Percentiles rank a stretch among this genome's conserved stretches.
Evolutionary conservation across 2,113 vertebrate genomes (phyloP).

Genomic region (Mirounga angustirostris): DNA sequence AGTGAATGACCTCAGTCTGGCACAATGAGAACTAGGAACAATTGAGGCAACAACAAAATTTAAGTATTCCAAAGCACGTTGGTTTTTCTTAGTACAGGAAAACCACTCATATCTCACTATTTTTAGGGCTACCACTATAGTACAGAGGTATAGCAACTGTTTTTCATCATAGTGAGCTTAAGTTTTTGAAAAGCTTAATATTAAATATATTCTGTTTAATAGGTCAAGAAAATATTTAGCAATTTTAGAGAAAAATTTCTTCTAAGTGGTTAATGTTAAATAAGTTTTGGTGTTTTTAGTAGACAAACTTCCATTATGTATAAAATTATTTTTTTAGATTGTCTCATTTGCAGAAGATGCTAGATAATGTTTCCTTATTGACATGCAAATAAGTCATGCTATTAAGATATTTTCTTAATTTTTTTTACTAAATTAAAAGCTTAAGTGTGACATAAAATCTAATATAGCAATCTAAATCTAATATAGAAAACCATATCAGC

Average conservation of each 20-base stretch:
- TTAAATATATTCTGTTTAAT: constrained; percentile 18
- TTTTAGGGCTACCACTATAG: neutral
- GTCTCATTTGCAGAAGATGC: neutral
- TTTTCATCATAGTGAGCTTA: neutral
- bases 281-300: constrained; percentile 21
- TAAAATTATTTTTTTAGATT: constrained; percentile 6
- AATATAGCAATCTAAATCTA: constrained; percentile 22
- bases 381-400: neutral
- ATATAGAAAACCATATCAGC: neutral
- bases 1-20: too few relatives aligned
- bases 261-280: neutral
- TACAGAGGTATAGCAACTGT: neutral
- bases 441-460: constrained; percentile 12
- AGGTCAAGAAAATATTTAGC: neutral
- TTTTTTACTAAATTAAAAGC: neutral
- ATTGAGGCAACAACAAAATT: neutral
- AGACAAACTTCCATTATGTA: neutral
- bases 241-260: neutral
- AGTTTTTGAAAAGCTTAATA: constrained; percentile 23
- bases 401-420: constrained; percentile 9
- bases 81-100: neutral
- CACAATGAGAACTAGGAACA: neutral
- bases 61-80: constrained; percentile 27
- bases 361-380: constrained; percentile 28
- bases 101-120: neutral